Percentiles rank a stretch among this genome's conserved stretches.
Conservation (phyloP, 2,797 vertebrate genomes). For the Cryptoprocta ferox region DNA sequence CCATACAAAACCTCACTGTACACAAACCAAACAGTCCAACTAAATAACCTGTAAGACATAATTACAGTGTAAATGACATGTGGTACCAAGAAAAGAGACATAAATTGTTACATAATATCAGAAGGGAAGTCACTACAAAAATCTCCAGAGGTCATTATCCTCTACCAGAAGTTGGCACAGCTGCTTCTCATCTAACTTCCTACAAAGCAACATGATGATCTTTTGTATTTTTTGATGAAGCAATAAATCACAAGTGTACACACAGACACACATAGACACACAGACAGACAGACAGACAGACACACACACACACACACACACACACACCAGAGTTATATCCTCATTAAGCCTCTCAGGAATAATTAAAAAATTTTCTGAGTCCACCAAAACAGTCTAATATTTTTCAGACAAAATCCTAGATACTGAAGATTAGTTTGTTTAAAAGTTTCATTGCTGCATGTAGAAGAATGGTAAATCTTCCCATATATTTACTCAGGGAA, state of each 20-base stretch:
- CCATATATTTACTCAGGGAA: not conserved
- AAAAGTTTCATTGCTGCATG: not conserved
- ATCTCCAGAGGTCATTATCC: not conserved
- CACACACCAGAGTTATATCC: not conserved
- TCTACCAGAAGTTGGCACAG: not conserved
- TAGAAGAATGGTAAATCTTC: not conserved
- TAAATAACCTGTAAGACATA: conserved; percentile 14
- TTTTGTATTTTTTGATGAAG: conserved; percentile 3
- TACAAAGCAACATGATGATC: not conserved
- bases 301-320: not conserved
- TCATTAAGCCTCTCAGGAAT: not conserved
- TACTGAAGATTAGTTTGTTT: not conserved
- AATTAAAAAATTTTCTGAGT: conserved; percentile 13
- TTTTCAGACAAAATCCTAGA: conserved; percentile 24
- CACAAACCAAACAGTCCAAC: not conserved
- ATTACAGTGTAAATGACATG: not conserved
- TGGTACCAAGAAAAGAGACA: not conserved
- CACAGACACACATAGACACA: not conserved
- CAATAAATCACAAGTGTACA: not conserved
- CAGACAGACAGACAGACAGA: fast-evolving
- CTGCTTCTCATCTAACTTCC: not conserved
- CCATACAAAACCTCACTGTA: not conserved
- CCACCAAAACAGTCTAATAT: not conserved
- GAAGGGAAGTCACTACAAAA: not conserved
- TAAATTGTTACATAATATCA: not conserved